phyloP scores from a whole-genome alignment of 2,113 vertebrate genomes.

The Sitta europaea region DNA sequence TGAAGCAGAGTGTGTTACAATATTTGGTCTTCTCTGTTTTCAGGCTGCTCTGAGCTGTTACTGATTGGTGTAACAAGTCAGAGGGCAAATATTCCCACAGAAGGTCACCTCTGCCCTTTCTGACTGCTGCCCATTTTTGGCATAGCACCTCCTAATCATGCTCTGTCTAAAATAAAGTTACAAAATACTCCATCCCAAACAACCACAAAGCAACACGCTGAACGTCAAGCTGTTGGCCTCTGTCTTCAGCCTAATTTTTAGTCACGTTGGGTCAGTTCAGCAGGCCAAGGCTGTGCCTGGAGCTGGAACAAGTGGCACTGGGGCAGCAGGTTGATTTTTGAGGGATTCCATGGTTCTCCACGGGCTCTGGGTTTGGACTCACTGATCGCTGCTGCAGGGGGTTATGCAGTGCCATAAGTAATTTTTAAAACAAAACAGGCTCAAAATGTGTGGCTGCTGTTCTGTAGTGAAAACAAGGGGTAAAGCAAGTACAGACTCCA shows the following conservation, averaged over 20 bases:
- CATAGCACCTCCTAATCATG: not conserved
- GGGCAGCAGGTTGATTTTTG: not conserved
- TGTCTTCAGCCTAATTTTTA: not conserved
- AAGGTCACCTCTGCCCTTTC: not conserved
- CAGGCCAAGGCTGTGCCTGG: not conserved
- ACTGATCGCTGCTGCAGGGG: not conserved
- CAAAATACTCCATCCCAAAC: not conserved
- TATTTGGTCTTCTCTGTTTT: not conserved
- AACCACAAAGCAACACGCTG: accelerated
- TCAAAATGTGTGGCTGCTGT: not conserved
- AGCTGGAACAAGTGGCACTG: not conserved
- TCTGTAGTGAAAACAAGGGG: not conserved
- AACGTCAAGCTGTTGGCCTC: not conserved
- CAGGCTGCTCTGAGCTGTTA: not conserved
- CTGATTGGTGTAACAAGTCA: not conserved
- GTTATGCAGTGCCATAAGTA: accelerated
- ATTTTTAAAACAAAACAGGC: not conserved
- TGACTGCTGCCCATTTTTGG: not conserved
- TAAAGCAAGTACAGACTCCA: not conserved
- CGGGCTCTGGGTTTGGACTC: not conserved
- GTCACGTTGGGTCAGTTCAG: not conserved
- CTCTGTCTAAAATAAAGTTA: not conserved
- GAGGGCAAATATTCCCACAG: not conserved
- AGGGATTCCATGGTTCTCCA: accelerated
- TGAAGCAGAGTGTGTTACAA: not conserved